Base-by-base conservation (phyloP, 2,888 invertebrate species). In the Blastobasis lacticolella region DNA sequence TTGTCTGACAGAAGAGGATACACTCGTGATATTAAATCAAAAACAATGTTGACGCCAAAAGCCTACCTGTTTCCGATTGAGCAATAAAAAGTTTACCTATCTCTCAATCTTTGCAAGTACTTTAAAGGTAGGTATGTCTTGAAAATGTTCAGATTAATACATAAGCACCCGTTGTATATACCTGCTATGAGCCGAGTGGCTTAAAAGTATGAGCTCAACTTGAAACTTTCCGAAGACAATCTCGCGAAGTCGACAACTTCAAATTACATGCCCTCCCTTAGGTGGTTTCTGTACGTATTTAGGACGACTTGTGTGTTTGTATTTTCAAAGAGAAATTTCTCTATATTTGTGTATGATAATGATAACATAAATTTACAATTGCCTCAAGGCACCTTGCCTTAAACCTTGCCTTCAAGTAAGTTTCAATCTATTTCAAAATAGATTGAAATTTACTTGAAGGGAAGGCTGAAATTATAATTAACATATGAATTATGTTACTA, bases 241-340 rank as follows among this genome's bases (percentile, higher is more conserved):
- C 49, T 49, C 53, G 8, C n/a, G 47, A 38, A 53, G 50, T 48
- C 50, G 37, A 40, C 44, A 50, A 53, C 48, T 53, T 53, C 45
- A 45, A 50, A 50, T 50, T 50, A 53, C 45, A 41, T 46, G 36
- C 10, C 10, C 49, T 47, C 50, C 53, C 53, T 45, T 41, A 53
- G 53, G 53, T 45, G 45, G 48, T 37, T 37, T 50, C 45, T 45
- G 45, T 23, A 23, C 23, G 23, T 23, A 23, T 23, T 23, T 10
- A 10, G 10, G 10, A 10, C 45, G 10, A 8, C 9, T n/a, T 38
- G 46, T 5, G 46, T 5, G 6, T 46, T 37, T 10, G 10, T 10
- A 38, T 46, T 46, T 46, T 8, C 46, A 10, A 38, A 38, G 5
- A 10, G 23, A 5, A 46, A 46, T 46, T 46, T 45, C 23, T 23